phyloP scores from a whole-genome alignment of 2,113 vertebrate species.

The Kryptolebias marmoratus region DNA sequence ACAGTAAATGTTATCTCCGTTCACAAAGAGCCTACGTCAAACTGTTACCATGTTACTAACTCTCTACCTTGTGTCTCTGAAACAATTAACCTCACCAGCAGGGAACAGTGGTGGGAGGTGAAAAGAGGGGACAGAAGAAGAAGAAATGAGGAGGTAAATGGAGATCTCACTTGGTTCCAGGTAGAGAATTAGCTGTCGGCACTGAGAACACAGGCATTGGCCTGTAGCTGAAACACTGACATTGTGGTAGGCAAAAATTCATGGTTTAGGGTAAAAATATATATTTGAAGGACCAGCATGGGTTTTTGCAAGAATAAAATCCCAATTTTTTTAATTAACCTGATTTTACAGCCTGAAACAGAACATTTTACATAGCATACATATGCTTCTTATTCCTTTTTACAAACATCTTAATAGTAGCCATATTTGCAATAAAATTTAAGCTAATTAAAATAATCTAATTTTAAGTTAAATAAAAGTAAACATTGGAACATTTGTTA shows the following conservation, averaged over 20 bases:
- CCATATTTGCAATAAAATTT: neutral
- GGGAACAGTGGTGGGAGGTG: conserved; percentile 6
- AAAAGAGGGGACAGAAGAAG: neutral
- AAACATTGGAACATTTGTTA: neutral
- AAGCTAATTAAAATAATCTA: too few relatives aligned
- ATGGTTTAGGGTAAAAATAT: neutral
- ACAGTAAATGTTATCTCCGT: conserved; percentile 33
- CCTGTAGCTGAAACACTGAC: conserved; percentile 15
- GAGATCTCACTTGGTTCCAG: neutral
- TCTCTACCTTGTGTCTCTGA: conserved; percentile 5
- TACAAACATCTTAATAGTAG: neutral
- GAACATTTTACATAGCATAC: neutral
- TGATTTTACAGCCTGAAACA: conserved; percentile 1
- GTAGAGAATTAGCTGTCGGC: conserved; percentile 15
- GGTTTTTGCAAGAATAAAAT: neutral
- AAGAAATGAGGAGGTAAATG: conserved; percentile 16
- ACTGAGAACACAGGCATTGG: conserved; percentile 1
- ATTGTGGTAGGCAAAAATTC: conserved; percentile 1
- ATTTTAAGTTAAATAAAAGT: too few relatives aligned
- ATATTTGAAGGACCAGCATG: neutral
- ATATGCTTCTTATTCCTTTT: too few relatives aligned
- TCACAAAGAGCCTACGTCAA: conserved; percentile 11
- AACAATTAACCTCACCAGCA: conserved; percentile 41
- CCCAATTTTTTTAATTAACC: conserved; percentile 11
- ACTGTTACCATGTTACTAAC: conserved; percentile 10